Conservation (phyloP, 1,140 invertebrate species). For the Drosophila pandora region DNA sequence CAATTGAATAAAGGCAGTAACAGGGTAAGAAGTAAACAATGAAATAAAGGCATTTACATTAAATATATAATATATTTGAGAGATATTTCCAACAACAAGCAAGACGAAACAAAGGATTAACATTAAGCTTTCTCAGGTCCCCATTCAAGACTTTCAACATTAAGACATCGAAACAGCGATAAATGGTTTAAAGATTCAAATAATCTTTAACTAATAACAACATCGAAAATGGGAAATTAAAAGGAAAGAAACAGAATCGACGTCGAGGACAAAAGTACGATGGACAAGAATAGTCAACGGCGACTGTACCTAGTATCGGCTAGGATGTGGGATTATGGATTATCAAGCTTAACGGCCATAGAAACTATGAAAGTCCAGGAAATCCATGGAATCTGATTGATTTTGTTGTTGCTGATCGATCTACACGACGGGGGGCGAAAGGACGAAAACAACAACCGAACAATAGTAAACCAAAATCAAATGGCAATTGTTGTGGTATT, state of each 20-base stretch:
- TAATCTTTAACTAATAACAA: constrained; percentile 41
- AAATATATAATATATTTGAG: neutral
- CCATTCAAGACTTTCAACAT: constrained; percentile 3
- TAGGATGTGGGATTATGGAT: constrained; percentile 29
- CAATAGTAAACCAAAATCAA: constrained; percentile 31
- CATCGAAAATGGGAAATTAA: constrained; percentile 50
- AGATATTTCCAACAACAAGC: neutral
- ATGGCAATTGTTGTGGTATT: constrained; percentile 45
- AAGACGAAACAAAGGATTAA: constrained; percentile 1
- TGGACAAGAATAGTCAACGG: constrained; percentile 62
- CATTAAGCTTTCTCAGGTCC: constrained; percentile 1
- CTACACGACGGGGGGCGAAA: constrained; percentile 51
- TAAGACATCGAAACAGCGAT: constrained; percentile 37
- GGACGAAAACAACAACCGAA: constrained; percentile 4
- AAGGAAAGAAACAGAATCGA: constrained; percentile 39
- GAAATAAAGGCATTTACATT: neutral
- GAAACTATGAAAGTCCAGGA: constrained; percentile 83
- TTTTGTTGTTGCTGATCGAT: constrained; percentile 83
- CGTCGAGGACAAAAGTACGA: constrained; percentile 39
- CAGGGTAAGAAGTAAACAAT: neutral
- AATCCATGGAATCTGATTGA: constrained; percentile 83
- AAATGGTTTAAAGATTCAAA: constrained; percentile 32
- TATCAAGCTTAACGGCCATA: constrained; percentile 68
- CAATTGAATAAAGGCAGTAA: neutral
- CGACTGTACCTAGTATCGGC: constrained; percentile 72